Evolutionary conservation across 2,888 invertebrate species (phyloP).

Genomic region (Deilephila elpenor): DNA sequence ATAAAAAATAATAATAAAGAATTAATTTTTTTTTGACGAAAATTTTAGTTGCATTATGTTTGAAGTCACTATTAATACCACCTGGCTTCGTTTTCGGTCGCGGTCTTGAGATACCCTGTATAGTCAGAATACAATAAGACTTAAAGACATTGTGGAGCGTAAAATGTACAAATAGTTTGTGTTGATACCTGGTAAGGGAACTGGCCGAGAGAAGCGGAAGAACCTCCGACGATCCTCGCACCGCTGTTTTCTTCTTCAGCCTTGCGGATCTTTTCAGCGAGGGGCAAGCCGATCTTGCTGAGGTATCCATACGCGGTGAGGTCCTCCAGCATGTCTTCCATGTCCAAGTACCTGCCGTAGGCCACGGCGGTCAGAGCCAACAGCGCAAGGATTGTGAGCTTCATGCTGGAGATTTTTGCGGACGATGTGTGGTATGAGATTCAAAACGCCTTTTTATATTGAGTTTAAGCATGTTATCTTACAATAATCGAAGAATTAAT

Average conservation of each 20-base stretch:
- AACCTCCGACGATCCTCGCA: slow-evolving; percentile 48
- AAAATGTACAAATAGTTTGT: background rate
- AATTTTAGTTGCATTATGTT: too few relatives aligned
- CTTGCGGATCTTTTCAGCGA: slow-evolving; percentile 37
- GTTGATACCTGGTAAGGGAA: slow-evolving; percentile 46
- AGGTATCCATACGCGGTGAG: slow-evolving; percentile 39
- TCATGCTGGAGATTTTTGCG: slow-evolving; percentile 32
- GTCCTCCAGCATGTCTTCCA: slow-evolving; percentile 26
- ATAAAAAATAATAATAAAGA: too few relatives aligned
- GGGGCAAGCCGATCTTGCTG: slow-evolving; percentile 35
- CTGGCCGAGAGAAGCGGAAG: slow-evolving; percentile 36
- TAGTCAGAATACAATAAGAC: too few relatives aligned
- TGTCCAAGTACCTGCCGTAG: slow-evolving; percentile 25
- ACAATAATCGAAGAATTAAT: too few relatives aligned
- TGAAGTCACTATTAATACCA: too few relatives aligned
- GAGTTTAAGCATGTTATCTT: too few relatives aligned
- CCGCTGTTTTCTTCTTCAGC: slow-evolving; percentile 34
- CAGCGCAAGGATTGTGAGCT: slow-evolving; percentile 33
- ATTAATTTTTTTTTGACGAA: too few relatives aligned
- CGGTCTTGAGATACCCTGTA: too few relatives aligned
- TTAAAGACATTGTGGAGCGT: background rate
- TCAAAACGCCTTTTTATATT: too few relatives aligned
- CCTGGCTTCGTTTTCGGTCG: too few relatives aligned
- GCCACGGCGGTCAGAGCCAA: slow-evolving; percentile 33
- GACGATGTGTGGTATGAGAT: too few relatives aligned